Base-by-base conservation (phyloP, 2,797 vertebrate genomes). In the Heliangelus exortis region DNA sequence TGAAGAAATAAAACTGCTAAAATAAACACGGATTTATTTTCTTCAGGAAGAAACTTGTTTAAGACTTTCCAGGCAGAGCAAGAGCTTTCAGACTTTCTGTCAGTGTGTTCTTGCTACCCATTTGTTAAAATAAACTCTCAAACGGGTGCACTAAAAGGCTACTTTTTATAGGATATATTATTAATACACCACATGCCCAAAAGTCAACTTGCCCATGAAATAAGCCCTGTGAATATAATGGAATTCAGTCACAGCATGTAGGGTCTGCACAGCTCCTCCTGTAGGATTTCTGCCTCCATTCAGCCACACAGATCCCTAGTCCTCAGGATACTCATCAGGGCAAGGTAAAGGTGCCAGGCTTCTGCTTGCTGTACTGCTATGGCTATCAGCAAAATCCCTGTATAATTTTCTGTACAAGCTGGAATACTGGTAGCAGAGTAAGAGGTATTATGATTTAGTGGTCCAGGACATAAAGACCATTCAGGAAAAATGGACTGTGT, bases 41-140 rank as follows among this genome's bases (percentile, higher is more conserved):
- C 85, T 66, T 93, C 87, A 83, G 61, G 84, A 92, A 86, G 58
- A 91, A 96, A 80, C 79, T 86, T 87, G 84, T 48, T 94, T 67
- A 81, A 85, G 82, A 68, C 72, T 84, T 92, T n/a, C 68, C 61
- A 80, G 87, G 65, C 53, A 85, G 61, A 94, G 45, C 59, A 82
- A 77, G 55, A 91, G 66, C 87, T 75, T 87, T 74, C 72, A 83
- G 92, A 59, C 79, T 68, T 79, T 72, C 66, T 75, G 84, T 91
- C 82, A 80, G 65, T 50, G 29, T 7, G 65, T 69, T 89, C 91
- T 87, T 61, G 57, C 89, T 82, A 71, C n/a, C 75, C 47, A 57
- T 78, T 87, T 80, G 78, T 91, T 87, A 91, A 91, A 91, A 94
- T 85, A 83, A 92, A 61, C 84, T 61, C 78, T 61, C 61, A 75